Evolutionary conservation across 2,113 vertebrate species (phyloP), one percentile per base, ranked within the genome.

Genomic region (Spheniscus mendiculus): DNA sequence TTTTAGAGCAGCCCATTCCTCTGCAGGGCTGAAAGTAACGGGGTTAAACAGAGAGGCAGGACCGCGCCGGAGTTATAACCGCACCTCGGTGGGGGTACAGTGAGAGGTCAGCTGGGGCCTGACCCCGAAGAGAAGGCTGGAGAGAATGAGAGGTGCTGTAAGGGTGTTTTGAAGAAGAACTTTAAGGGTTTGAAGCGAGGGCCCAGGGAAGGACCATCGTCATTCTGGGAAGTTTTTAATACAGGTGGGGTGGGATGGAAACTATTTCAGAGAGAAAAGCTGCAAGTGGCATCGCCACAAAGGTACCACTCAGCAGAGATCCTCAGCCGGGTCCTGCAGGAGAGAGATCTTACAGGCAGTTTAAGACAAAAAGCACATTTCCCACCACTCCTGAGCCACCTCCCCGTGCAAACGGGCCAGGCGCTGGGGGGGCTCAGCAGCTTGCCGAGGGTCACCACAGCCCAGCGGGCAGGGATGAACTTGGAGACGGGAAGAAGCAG

Each of bases 1-100:
- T 55, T 49, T 87, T 72, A 29, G 84, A 47, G 29, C 8, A n/a
- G 53, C 9, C 73, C 2, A 0, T 20, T 49, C 61, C 84, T 17
- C 10, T 1, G 3, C 36, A 17, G 65, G 34, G 38, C 45, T 62
- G 74, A 66, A 14, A 61, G 38, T 21, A 8, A 11, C 0, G 7
- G 72, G 15, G 52, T 45, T 1, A 26, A 50, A 10, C 14, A 23
- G 56, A 17, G 30, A 53, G 76, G 58, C 55, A 40, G 49, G 66
- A 25, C 21, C 8, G 15, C 0, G 7, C n/a, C 5, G 0, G 47
- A 20, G 32, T 7, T 17, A 4, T 3, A 8, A 12, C 55, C 0
- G 67, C 23, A 1, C 42, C 67, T 10, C 2, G 10, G 18, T 2
- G 15, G 2, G 10, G 49, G 27, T 14, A 10, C 15, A 6, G 34